phyloP scores from a whole-genome alignment of 2,113 vertebrate genomes.

The Hippocampus abdominalis region DNA sequence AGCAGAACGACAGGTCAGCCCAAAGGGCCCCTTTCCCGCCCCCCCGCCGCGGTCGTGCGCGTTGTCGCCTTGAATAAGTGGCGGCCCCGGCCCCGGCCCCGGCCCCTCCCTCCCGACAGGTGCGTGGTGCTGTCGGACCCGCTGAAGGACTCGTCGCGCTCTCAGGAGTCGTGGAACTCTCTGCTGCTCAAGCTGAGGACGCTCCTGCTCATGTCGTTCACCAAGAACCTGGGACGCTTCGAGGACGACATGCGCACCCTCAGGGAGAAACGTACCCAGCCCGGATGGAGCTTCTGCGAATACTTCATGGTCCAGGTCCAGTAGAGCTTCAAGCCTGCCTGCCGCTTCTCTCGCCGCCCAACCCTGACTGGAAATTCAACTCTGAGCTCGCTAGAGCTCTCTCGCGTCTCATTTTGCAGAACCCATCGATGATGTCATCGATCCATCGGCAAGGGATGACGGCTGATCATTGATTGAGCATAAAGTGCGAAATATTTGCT shows the following conservation, averaged over 20 bases:
- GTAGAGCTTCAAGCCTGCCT: not conserved
- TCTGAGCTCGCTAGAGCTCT: no score
- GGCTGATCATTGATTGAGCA: no score
- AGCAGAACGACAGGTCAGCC: constrained; percentile 93
- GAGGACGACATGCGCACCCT: constrained; percentile 98
- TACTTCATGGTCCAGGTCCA: constrained; percentile 99
- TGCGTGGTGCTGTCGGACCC: constrained; percentile 94
- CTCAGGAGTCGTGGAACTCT: constrained; percentile 96
- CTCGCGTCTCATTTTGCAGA: no score
- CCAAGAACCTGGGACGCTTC: constrained; percentile 95
- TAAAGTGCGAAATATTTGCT: no score
- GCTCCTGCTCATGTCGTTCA: constrained; percentile 96
- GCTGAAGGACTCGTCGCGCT: constrained; percentile 94
- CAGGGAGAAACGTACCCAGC: constrained; percentile 93
- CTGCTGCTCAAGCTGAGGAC: constrained; percentile 95
- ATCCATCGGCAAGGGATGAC: no score
- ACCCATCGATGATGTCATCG: no score
- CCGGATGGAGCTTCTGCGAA: constrained; percentile 97
- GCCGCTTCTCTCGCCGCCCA: no score
- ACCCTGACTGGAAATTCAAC: not conserved
- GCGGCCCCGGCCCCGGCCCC: no score
- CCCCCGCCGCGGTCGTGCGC: no score
- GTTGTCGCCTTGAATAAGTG: no score
- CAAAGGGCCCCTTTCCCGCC: no score
- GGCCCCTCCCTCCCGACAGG: constrained; percentile 57